Evolutionary conservation across 2,113 vertebrate genomes (phyloP), one percentile per base, ranked within the genome.

Genomic region (Ageneiosus marmoratus): DNA sequence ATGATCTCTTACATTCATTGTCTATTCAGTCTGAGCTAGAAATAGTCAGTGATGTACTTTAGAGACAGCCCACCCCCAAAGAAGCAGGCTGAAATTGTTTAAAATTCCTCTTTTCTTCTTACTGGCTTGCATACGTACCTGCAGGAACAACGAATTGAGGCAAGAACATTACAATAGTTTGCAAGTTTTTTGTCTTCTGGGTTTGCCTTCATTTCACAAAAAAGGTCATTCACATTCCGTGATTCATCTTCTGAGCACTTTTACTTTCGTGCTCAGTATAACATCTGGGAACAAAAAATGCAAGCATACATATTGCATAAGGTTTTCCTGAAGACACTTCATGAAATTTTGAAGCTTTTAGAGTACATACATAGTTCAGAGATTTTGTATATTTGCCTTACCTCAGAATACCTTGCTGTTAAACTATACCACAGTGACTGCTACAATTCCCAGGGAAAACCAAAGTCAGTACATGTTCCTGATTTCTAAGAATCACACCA

Each of bases 321-420:
- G 87, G 48, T 80, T 81, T 82, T 89, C 89, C 90, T 89, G 48
- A 75, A 44, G 87, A 90, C 88, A 55, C 81, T 86, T 90, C 88
- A 80, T 74, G 81, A 86, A 89, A 89, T 89, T 22, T 63, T 83
- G 65, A 89, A 84, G 89, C 88, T 89, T 87, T 91, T 88, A 84
- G 83, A 80, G 46, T 84, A 87, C 80, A 82, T 88, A 87, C 89
- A 92, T 93, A 90, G 90, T 85, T 92, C 83, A 93, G 87, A 83
- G 63, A 65, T 37, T 81, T 81, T 75, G 81, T 89, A 81, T 83
- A 89, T 90, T 89, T 89, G 72, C 84, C 69, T 89, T 79, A 81
- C 84, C 85, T 87, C 84, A 81, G 83, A 86, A 88, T 87, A 80
- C 88, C 87, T 85, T 74, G 46, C 53, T 37, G 67, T 82, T 80